Percentiles rank a stretch among this genome's conserved stretches.
These are phyloP conservation scores for Globodera rostochiensis DNA, from an alignment of 1,140 invertebrate species.

Conservation along the genomic window DNA sequence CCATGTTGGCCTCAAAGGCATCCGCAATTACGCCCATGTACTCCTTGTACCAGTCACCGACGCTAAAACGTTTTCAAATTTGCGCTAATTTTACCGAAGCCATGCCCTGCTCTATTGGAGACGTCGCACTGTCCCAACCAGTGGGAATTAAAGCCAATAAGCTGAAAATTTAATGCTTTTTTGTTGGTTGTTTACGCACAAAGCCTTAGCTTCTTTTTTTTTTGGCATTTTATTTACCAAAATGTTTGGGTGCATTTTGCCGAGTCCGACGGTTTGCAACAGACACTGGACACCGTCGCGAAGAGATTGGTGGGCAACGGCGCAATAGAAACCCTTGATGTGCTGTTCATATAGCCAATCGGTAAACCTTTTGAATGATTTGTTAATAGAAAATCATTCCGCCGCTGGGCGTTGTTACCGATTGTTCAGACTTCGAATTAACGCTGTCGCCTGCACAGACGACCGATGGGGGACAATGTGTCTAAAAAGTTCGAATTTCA, in stretches of 20 bases:
- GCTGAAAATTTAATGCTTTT: not conserved
- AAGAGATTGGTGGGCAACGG: conserved; percentile 52
- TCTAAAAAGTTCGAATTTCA: not conserved
- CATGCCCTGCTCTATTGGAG: conserved; percentile 42
- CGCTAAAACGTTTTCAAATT: too few species aligned
- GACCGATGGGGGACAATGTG: conserved; percentile 66
- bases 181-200: not conserved
- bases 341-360: conserved; percentile 77
- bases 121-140: conserved; percentile 62
- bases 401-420: not conserved
- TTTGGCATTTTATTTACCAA: conserved; percentile 73
- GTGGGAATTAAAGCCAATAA: conserved; percentile 28
- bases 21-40: conserved; percentile 69
- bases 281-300: conserved; percentile 66
- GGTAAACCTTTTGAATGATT: conserved; percentile 37
- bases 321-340: conserved; percentile 85
- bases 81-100: not conserved
- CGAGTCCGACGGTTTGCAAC: conserved; percentile 80
- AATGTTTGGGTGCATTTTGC: conserved; percentile 86
- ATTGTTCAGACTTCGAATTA: conserved; percentile 50
- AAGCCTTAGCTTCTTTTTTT: not conserved
- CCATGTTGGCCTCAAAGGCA: conserved; percentile 55
- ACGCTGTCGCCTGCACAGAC: conserved; percentile 47
- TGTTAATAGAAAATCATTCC: not conserved
- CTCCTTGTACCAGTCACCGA: conserved; percentile 60